phyloP scores from a whole-genome alignment of 2,113 vertebrate genomes.

The Burhinus oedicnemus region DNA sequence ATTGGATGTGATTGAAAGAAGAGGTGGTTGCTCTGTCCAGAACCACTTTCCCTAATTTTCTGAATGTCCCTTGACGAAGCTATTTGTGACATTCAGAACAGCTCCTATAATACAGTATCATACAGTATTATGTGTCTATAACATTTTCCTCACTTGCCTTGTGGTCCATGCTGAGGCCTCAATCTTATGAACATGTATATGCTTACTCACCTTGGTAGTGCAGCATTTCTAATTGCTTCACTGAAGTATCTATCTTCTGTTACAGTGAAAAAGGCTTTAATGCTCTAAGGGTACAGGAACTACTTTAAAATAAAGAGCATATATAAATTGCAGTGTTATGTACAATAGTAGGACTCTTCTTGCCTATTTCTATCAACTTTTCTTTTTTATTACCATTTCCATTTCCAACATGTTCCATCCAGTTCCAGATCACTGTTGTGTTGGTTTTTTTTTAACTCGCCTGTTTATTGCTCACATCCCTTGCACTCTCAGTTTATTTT shows the following conservation, averaged over 20 bases:
- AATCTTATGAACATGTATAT: not conserved
- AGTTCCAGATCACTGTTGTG: not conserved
- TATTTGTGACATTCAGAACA: not conserved
- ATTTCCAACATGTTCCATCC: not conserved
- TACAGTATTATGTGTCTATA: not conserved
- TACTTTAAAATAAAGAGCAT: not conserved
- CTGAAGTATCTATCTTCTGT: not conserved
- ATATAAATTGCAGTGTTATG: not conserved
- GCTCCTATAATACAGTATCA: not conserved
- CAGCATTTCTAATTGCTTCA: not conserved
- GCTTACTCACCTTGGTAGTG: not conserved
- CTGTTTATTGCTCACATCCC: not conserved
- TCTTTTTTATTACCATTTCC: not conserved
- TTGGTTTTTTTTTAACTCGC: not conserved
- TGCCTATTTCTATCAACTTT: not conserved
- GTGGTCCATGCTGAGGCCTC: not conserved
- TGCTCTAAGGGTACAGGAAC: not conserved
- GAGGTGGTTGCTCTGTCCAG: not conserved
- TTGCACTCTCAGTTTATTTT: not conserved
- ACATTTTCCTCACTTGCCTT: not conserved
- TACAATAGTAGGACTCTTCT: not conserved
- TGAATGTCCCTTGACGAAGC: not conserved
- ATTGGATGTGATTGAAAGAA: not conserved
- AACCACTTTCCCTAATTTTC: not conserved
- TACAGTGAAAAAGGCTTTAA: not conserved